phyloP scores from a whole-genome alignment of 2,888 invertebrate species.

The Phortica okadai region DNA sequence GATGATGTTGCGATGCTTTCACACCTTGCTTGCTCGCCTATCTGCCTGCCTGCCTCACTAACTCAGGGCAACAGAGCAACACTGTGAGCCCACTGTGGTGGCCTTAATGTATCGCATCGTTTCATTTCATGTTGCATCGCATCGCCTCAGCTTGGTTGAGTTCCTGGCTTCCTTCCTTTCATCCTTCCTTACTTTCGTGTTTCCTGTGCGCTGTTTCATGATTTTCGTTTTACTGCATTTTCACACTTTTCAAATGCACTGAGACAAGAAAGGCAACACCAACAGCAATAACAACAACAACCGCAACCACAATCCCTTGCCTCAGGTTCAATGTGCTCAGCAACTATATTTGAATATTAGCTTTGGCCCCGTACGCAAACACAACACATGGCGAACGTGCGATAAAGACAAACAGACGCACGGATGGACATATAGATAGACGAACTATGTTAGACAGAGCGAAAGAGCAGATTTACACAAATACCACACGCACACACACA shows the following conservation, averaged over 20 bases:
- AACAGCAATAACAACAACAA: conserved; percentile 9
- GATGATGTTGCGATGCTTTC: too few species aligned
- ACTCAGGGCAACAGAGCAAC: too few species aligned
- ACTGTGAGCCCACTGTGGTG: too few species aligned
- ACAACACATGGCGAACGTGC: neutral
- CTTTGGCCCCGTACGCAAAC: conserved; percentile 8
- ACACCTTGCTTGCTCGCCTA: too few species aligned
- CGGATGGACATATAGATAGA: neutral
- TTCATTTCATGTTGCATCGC: neutral
- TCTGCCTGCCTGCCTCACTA: neutral
- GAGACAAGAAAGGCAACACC: neutral
- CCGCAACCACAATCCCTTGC: conserved; percentile 15
- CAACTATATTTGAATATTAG: conserved; percentile 60
- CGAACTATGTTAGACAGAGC: neutral
- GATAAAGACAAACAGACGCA: neutral
- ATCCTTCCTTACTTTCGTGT: neutral
- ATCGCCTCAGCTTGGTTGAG: conserved; percentile 9
- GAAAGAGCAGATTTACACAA: too few species aligned
- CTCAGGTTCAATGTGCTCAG: conserved; percentile 56
- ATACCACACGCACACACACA: neutral
- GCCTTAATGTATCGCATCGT: conserved; percentile 2
- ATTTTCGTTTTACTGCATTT: neutral
- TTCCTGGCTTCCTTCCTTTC: conserved; percentile 2
- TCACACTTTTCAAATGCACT: conserved; percentile 28
- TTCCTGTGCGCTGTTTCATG: neutral